These are phyloP conservation scores for Drosophila austrosaltans DNA, from an alignment of 2,888 invertebrate species.

Conservation along the genomic window DNA sequence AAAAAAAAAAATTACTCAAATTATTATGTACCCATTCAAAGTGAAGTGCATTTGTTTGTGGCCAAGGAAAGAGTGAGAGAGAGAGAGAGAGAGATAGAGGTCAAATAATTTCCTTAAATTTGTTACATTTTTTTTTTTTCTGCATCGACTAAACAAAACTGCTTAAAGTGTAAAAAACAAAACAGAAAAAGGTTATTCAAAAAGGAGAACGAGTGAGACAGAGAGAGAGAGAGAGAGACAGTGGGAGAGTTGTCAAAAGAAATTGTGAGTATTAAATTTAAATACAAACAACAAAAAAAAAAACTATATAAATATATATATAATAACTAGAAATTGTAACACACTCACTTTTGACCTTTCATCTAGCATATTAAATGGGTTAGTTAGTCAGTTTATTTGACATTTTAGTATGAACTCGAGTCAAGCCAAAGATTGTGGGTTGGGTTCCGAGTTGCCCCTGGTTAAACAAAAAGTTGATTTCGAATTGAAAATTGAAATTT, in stretches of 20 bases:
- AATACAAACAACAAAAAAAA: constrained; percentile 14
- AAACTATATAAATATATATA: neutral
- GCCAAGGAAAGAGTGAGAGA: neutral
- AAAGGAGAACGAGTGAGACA: too few species aligned
- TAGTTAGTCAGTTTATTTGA: constrained; percentile 39
- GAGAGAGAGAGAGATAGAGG: neutral
- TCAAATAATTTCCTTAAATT: neutral
- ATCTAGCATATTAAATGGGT: constrained; percentile 66
- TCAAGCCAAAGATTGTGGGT: neutral
- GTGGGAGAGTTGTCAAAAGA: neutral
- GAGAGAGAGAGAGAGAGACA: constrained; percentile 6
- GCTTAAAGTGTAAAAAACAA: neutral
- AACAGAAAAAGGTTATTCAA: neutral
- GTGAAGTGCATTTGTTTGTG: constrained; percentile 28
- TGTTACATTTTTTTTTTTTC: constrained; percentile 1
- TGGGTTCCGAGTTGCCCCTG: neutral
- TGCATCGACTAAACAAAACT: neutral
- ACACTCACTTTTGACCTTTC: constrained; percentile 35
- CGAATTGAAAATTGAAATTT: neutral
- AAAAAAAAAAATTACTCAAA: constrained; percentile 15
- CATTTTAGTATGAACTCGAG: constrained; percentile 13
- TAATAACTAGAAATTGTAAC: neutral
- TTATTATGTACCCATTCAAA: constrained; percentile 12
- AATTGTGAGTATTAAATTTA: constrained; percentile 30
- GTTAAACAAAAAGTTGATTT: constrained; percentile 4